These are phyloP conservation scores for Bothrops jararaca DNA, from an alignment of 2,113 vertebrate genomes.

Conservation along the genomic window DNA sequence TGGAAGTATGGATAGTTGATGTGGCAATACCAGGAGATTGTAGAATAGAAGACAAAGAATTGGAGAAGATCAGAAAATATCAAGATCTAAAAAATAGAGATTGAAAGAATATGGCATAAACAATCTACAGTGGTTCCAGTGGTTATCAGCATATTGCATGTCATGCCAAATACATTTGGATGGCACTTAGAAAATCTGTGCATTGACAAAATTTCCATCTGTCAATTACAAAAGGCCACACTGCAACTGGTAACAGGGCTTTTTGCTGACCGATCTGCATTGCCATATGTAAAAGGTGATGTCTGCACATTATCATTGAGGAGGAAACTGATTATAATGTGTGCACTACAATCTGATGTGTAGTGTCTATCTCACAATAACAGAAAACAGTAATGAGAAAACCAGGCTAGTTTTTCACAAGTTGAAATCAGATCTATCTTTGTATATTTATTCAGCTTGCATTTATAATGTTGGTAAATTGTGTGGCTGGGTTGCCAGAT, in stretches of 20 bases:
- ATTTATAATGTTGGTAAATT: constrained; percentile 66
- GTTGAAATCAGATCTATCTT: constrained; percentile 49
- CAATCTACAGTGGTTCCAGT: background rate
- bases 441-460: constrained; percentile 53
- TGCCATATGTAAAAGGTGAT: background rate
- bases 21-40: too few relatives aligned
- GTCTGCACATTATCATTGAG: constrained; percentile 40
- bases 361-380: constrained; percentile 17
- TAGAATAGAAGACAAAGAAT: background rate
- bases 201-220: background rate
- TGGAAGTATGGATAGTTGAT: too few relatives aligned
- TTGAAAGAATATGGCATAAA: background rate
- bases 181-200: background rate
- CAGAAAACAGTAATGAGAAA: constrained; percentile 32
- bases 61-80: background rate
- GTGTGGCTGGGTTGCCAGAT: constrained; percentile 58
- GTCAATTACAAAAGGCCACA: background rate
- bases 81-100: background rate
- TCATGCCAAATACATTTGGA: background rate
- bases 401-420: constrained; percentile 11
- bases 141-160: background rate
- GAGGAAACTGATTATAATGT: constrained; percentile 43
- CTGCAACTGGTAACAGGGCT: background rate
- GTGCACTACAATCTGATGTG: constrained; percentile 26
- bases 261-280: background rate